Evolutionary conservation across 37 sponge, comb jelly and placozoan genomes (phyloP), one percentile per base, ranked within the genome.

Genomic region (Mnemiopsis leidyi): DNA sequence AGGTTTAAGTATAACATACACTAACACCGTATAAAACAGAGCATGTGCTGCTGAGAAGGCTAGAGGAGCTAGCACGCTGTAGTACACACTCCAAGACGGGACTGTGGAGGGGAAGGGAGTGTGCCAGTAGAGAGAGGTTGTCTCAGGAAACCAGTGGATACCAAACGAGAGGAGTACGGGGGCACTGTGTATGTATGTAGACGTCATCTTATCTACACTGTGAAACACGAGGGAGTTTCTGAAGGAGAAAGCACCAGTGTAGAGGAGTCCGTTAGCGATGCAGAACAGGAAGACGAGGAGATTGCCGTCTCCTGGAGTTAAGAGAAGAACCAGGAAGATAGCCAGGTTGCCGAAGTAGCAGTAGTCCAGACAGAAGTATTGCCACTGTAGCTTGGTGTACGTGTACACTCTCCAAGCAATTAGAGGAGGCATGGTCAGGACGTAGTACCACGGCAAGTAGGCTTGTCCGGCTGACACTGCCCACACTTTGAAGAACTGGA

Each of bases 151-250:
- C 95, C 95, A 95, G 75, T 85, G 73, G 13, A 95, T 92, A 0
- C 94, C 94, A 92, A 93, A 94, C 0, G 93, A 36, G 26, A 93
- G 29, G 32, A 95, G 31, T n/a, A 93, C 34, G 38, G 95, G 95
- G 30, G 95, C 94, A 0, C 93, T 29, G 40, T 95, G 95, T 18
- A 95, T 95, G 75, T 94, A 95, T 0, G 93, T 76, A 23, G 95
- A 95, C 0, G 94, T 95, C 95, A 95, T 95, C 92, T 95, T 95
- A 37, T 95, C 95, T 76, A 29, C 39, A 1, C 94, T 94, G 73
- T 95, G 95, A 25, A 92, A 93, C 0, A 95, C 95, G 0, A 95
- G 83, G 32, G 95, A 95, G 75, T 95, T 95, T 69, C 93, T 85
- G 94, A 94, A 95, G 18, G 94, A 13, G n/a, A 93, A n/a, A 7